Evolutionary conservation across 2,888 invertebrate species (phyloP), one percentile per base, ranked within the genome.

Genomic region (Omphaloscelis lunosa): DNA sequence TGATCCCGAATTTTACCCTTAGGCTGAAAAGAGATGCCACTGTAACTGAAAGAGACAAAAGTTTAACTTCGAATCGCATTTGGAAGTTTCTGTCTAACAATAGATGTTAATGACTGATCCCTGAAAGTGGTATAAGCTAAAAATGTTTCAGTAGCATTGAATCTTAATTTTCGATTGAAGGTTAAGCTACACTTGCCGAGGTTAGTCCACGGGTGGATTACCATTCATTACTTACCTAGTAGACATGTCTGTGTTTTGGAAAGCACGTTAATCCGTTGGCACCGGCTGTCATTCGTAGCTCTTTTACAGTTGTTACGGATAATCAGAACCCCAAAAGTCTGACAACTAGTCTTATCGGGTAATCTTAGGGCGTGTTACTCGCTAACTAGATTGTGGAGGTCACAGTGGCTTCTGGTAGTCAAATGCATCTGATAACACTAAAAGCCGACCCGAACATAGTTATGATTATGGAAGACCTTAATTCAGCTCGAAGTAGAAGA

Each of bases 1-100:
- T 88, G 86, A 87, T 87, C 87, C 82, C 77, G 70, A 80, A 75
- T 85, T 85, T 75, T 56, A 72, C 84, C 85, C 86, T 80, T 34
- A 39, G 82, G 79, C 82, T 45, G 70, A 27, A 72, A 34, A 72
- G 53, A 74, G n/a, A 63, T 51, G 45, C 70, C 34, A 27, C 12
- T 78, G 59, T 41, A 9, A 8, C 9, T 12, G 1, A 48, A 29
- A 67, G 11, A n/a, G 8, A 20, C 67, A 87, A 82, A 71, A 87
- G 80, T 63, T 67, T 45, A 12, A 76, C 7, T 20, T 20, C 7
- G 2, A 20, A 51, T 51, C 20, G 7, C 0, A 51, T 51, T 20
- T 51, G 20, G 20, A 17, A 51, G 20, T 20, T 8, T 51, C 20
- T 51, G 3, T 7, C 20, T 20, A 51, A 20, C 20, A 7, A 51